These are phyloP conservation scores for Equus quagga DNA, from an alignment of 2,113 vertebrate species.

Conservation along the genomic window DNA sequence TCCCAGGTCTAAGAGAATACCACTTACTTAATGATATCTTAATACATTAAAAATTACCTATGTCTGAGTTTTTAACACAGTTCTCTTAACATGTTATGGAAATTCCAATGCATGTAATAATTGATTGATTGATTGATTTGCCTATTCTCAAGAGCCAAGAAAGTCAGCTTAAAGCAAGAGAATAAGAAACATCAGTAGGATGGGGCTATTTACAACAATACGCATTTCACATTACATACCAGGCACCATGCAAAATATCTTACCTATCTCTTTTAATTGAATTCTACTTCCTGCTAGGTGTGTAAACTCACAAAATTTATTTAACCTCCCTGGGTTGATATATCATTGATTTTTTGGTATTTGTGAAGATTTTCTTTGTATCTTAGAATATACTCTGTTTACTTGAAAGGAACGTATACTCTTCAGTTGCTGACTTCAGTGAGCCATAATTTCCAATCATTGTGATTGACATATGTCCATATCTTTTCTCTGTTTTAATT, in stretches of 20 bases:
- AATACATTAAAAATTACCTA: background rate
- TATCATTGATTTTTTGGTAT: accelerated
- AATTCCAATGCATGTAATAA: accelerated
- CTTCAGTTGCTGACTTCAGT: accelerated
- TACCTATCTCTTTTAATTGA: accelerated
- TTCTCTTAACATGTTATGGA: background rate
- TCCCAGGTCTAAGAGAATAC: accelerated
- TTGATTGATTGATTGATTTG: background rate
- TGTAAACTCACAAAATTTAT: accelerated
- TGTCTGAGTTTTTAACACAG: accelerated
- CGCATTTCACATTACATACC: accelerated
- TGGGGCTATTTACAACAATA: accelerated
- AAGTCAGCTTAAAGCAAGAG: background rate
- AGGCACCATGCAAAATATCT: accelerated
- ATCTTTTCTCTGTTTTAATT: accelerated
- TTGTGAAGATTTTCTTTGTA: background rate
- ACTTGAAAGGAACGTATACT: accelerated
- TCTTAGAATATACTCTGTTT: accelerated
- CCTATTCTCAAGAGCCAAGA: background rate
- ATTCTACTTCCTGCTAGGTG: background rate
- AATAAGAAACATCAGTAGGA: background rate
- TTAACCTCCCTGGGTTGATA: accelerated
- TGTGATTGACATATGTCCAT: too few species aligned
- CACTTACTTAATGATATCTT: accelerated
- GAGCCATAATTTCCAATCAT: accelerated